These are phyloP conservation scores for Aplochiton taeniatus DNA, from an alignment of 2,797 vertebrate species.

Conservation along the genomic window DNA sequence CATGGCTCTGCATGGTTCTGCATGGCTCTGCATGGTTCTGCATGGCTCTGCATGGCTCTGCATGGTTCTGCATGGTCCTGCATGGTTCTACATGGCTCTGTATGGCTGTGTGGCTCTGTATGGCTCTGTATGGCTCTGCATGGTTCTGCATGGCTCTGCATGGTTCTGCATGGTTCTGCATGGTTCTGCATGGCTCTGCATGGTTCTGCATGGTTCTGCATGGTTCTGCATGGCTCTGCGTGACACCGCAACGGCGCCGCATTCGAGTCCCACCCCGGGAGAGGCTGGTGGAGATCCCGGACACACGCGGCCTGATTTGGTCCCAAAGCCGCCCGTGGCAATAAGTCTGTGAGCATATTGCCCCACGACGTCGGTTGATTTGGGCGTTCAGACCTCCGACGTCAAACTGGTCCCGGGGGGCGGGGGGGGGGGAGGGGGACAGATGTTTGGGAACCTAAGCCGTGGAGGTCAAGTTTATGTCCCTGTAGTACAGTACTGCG, in stretches of 20 bases:
- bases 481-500: too few relatives aligned
- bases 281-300: background rate
- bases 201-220: background rate
- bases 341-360: too few relatives aligned
- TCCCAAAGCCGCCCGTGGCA: too few relatives aligned
- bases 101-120: constrained; percentile 17
- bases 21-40: background rate
- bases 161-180: background rate
- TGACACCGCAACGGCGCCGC: background rate
- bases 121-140: background rate
- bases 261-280: constrained; percentile 10
- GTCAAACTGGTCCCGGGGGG: too few relatives aligned
- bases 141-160: background rate
- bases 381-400: too few relatives aligned
- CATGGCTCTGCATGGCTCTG: background rate
- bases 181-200: background rate
- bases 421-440: too few relatives aligned
- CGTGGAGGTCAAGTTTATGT: too few relatives aligned
- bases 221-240: background rate
- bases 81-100: background rate
- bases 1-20: constrained; percentile 2
- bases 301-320: too few relatives aligned
- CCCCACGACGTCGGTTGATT: too few relatives aligned
- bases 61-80: too few relatives aligned
- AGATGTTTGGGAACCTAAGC: too few relatives aligned